Base-by-base conservation (phyloP, 2,888 invertebrate species). In the Xylocampa areola region DNA sequence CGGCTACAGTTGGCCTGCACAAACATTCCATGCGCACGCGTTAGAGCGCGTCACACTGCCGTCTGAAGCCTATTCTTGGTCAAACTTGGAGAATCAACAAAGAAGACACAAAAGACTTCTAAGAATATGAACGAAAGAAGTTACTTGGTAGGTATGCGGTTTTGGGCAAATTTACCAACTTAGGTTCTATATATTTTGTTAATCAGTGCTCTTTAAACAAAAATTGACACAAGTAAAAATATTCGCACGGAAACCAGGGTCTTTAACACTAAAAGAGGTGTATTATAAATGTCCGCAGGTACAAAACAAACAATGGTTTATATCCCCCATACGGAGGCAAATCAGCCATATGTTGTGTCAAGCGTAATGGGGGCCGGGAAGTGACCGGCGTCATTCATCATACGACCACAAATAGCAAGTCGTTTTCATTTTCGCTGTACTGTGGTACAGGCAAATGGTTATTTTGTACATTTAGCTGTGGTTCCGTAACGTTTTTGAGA, bases 281-380 rank as follows among this genome's bases (percentile, higher is more conserved):
- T 21, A 44, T 52, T 61, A 47, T 44, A 66, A 55, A 27, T 49
- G 29, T 33, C 29, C 33, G n/a, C 49, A 55, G 62, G 58, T 72
- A 77, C 73, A 86, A 87, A 88, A 87, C 84, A 89, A 89, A 88
- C 86, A 87, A 84, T 84, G 73, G 68, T 62, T 45, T 61, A 59
- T 70, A 69, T 70, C 82, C 82, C 82, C 78, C 71, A 73, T 75
- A 72, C 76, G 78, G 73, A 77, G 79, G 84, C 80, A 80, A 80
- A 87, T 86, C 84, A 81, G 82, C 90, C 92, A 92, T 90, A 92
- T 92, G 92, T 82, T 87, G 82, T 86, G 87, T 86, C 85, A 85
- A 81, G 77, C 76, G 73, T 79, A 84, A 88, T 86, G 84, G 85
- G 84, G 84, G 83, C 75, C 77, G 81, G 86, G 84, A 89, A 89